Evolutionary conservation across 2,888 invertebrate species (phyloP), one percentile per base, ranked within the genome.

Genomic region (Melanchra persicariae): DNA sequence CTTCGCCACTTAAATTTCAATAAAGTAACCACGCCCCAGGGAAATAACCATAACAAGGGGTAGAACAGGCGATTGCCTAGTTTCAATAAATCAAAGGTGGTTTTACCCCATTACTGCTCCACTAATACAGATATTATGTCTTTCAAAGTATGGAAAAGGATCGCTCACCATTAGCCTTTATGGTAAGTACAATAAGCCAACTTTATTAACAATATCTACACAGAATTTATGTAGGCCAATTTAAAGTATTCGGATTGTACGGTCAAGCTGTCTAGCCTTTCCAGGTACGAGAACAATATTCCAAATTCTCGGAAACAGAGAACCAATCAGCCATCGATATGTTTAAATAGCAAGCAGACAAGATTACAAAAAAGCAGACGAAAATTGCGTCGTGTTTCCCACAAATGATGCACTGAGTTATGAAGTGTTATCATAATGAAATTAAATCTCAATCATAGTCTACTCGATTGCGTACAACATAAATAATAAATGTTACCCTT

Each of bases 21-120:
- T 43, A 51, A 64, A 59, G 59, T 54, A 51, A 65, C 45, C 43
- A 58, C 47, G 24, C 77, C 47, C 52, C 19, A 10, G 73, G 73
- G 73, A 68, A 74, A 74, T 76, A 76, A 52, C 52, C 40, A 26
- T 68, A 59, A 59, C 43, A 59, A 54, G 30, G 40, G 34, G 26
- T 24, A 47, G 30, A 17, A 19, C 22, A 24, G 67, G 5, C n/a
- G 15, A 40, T 68, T 75, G 52, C 24, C 24, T 58, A n/a, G 37
- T 40, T 72, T 17, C 30, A 40, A 66, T 75, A 65, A 74, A 47
- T 73, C 67, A 47, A 58, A 58, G 19, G n/a, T 54, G n/a, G 30
- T 19, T 40, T 17, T 34, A 45, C 30, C 49, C 24, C 22, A 58
- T 52, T 24, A 66, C 30, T n/a, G n/a, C 12, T 51, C 12, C n/a